Percentiles rank a stretch among this genome's conserved stretches.
These are phyloP conservation scores for Mustela lutreola DNA, from an alignment of 2,113 vertebrate species.

Conservation along the genomic window DNA sequence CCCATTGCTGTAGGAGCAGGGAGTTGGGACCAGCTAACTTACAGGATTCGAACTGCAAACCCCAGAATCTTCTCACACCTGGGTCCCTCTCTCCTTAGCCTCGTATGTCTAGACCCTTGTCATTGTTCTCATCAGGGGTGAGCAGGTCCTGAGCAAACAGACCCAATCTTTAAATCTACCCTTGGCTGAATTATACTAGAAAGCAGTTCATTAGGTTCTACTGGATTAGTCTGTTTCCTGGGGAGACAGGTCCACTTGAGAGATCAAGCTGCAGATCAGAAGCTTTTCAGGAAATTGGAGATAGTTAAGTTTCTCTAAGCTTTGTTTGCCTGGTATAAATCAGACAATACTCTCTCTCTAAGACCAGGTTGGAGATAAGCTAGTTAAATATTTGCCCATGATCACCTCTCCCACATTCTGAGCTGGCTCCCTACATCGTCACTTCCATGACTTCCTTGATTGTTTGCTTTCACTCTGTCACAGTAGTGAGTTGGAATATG, in stretches of 20 bases:
- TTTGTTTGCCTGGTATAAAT: conserved; percentile 34
- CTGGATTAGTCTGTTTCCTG: neutral
- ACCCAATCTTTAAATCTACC: neutral
- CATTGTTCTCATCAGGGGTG: neutral
- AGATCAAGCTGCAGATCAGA: neutral
- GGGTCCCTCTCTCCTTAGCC: neutral
- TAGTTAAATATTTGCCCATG: neutral
- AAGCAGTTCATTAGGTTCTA: conserved; percentile 21
- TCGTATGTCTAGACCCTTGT: neutral
- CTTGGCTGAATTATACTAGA: neutral
- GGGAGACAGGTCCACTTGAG: neutral
- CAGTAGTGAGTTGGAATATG: neutral
- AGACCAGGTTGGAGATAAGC: neutral
- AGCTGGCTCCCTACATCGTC: neutral
- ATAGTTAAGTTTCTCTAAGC: neutral
- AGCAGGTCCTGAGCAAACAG: conserved; percentile 8
- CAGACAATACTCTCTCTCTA: neutral
- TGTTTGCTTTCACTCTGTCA: neutral
- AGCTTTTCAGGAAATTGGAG: neutral
- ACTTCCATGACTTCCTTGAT: neutral
- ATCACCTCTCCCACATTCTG: neutral
- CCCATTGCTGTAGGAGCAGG: neutral
- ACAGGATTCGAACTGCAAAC: neutral
- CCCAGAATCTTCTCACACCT: neutral
- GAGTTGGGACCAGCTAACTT: neutral